These are phyloP conservation scores for Cyclophora punctaria DNA, from an alignment of 2,888 invertebrate species.

Conservation along the genomic window DNA sequence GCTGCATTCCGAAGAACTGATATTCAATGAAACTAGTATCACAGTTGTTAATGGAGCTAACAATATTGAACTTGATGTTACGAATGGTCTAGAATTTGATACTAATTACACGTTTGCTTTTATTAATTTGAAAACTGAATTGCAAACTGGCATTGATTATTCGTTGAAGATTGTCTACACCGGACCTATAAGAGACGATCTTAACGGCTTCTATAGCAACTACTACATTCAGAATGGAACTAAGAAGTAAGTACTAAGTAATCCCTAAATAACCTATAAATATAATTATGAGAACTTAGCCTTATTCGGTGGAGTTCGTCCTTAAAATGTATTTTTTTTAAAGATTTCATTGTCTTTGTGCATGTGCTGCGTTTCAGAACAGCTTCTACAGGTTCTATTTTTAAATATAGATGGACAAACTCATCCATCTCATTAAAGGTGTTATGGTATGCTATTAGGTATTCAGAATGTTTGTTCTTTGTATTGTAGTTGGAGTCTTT, in stretches of 20 bases:
- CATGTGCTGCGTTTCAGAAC: too few species aligned
- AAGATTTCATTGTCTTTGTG: too few species aligned
- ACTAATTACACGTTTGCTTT: conserved; percentile 61
- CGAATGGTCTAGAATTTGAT: conserved; percentile 43
- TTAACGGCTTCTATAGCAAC: conserved; percentile 78
- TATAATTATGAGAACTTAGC: too few species aligned
- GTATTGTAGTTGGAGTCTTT: too few species aligned
- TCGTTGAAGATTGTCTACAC: conserved; percentile 66
- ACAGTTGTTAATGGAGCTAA: conserved; percentile 28
- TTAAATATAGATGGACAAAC: too few species aligned
- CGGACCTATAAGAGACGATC: conserved; percentile 71
- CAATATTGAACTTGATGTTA: conserved; percentile 24
- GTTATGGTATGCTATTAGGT: too few species aligned
- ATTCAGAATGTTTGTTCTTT: too few species aligned
- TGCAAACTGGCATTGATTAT: conserved; percentile 54
- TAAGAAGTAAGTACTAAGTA: conserved; percentile 60
- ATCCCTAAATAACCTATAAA: too few species aligned
- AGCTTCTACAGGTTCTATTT: too few species aligned
- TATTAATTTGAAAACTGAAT: conserved; percentile 50
- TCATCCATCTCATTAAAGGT: too few species aligned
- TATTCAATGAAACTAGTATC: conserved; percentile 35
- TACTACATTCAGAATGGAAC: conserved; percentile 66
- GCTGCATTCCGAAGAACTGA: conserved; percentile 53
- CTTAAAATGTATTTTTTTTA: too few species aligned
- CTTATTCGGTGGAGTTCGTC: too few species aligned